Base-by-base conservation (phyloP, 2,797 vertebrate species). In the Pyrrhura leucotis region DNA sequence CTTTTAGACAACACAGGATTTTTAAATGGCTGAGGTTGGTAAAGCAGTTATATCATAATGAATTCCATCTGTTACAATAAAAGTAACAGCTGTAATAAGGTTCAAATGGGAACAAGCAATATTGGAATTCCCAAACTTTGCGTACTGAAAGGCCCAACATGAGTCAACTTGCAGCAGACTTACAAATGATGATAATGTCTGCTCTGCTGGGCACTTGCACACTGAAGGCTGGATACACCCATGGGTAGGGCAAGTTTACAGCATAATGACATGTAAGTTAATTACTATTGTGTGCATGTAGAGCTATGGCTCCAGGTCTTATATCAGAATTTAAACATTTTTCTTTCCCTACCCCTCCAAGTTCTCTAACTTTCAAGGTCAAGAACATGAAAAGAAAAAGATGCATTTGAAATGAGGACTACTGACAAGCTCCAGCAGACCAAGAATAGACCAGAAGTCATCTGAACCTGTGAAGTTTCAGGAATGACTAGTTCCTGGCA, bases 201-300 rank as follows among this genome's bases (percentile, higher is more conserved):
- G 75, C 61, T 89, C 82, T 74, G 44, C 68, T 53, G 44, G 72
- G 85, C 59, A 48, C 85, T 67, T 56, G 81, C 65, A 92, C 78
- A 88, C 79, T 8, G 1, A 67, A 71, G 45, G 53, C 72, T 91
- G 68, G 65, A 91, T 86, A 95, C 93, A 78, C 94, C 93, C 93
- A 94, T 58, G 73, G 91, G 96, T 26, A 92, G 91, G 91, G 95
- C 85, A 91, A 89, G 48, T 93, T 91, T 39, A 88, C 16, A 92
- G 69, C 21, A 88, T 84, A 95, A 88, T 75, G 56, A 89, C 61
- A 91, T 58, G 56, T 26, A 44, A 91, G 75, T 89, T 93, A 91
- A 89, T 93, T 72, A 83, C 56, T 85, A 56, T 1, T 77, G 37
- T n/a, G 71, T 66, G 66, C 45, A 68, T 11, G 23, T 6, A 91